These are phyloP conservation scores for Ooceraea biroi DNA, from an alignment of 1,140 invertebrate species.

Conservation along the genomic window DNA sequence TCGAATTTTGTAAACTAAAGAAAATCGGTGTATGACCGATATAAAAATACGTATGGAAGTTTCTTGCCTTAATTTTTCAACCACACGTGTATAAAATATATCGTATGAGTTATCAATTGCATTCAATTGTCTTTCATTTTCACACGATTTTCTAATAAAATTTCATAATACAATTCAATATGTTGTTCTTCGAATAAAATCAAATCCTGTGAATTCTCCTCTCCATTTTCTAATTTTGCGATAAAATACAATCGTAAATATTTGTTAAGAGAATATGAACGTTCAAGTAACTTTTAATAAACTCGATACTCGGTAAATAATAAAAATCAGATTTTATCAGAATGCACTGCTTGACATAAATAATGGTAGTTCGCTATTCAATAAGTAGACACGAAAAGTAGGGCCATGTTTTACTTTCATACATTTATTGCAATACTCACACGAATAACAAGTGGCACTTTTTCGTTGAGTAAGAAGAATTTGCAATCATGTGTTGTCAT, in stretches of 20 bases:
- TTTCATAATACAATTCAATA: conserved; percentile 40
- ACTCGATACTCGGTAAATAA: no score
- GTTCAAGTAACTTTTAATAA: no score
- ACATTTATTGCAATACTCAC: conserved; percentile 66
- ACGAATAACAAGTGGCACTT: conserved; percentile 61
- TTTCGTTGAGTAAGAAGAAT: conserved; percentile 57
- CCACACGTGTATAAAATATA: conserved; percentile 16
- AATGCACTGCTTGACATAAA: no score
- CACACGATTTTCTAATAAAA: conserved; percentile 35
- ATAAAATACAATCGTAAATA: not conserved
- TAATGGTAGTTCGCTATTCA: no score
- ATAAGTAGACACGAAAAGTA: no score
- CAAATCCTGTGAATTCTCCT: conserved; percentile 10
- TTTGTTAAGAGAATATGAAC: no score
- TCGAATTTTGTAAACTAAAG: conserved; percentile 5
- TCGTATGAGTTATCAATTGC: conserved; percentile 9
- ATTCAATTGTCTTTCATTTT: conserved; percentile 32
- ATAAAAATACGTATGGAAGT: conserved; percentile 12
- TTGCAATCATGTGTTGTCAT: conserved; percentile 24
- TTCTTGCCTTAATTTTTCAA: conserved; percentile 51
- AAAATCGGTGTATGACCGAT: not conserved
- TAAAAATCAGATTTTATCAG: no score
- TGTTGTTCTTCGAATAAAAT: conserved; percentile 41
- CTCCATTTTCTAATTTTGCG: not conserved
- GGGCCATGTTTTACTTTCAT: conserved; percentile 38